Base-by-base conservation (phyloP, 2,797 vertebrate genomes). In the Periophthalmus magnuspinnatus region DNA sequence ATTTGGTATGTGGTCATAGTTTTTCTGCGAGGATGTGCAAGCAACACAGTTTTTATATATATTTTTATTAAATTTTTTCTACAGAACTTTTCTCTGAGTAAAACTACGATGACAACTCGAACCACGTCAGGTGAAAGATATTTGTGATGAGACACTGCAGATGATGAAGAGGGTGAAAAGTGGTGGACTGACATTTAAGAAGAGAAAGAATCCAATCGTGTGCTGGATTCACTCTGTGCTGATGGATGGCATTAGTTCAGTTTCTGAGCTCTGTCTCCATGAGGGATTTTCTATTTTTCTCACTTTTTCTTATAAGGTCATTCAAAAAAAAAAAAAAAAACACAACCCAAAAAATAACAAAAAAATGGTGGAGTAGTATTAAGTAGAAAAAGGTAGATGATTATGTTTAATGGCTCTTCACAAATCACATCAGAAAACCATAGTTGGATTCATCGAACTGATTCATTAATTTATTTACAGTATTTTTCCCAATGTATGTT, bases 201-300 rank as follows among this genome's bases (percentile, higher is more conserved):
- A 83, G 76, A 63, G 74, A 76, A 72, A 75, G 76, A 86, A 88
- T 84, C 69, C 77, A 72, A 84, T 89, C 87, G 89, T 84, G 81
- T 79, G 71, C 72, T 78, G 84, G 88, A 86, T 75, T 62, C 72
- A 84, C 89, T 79, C 82, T 68, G 79, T 33, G 69, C 70, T 71
- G 86, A 86, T 77, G 71, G 84, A 87, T 82, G 79, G 84, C 80
- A 82, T 87, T 65, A 68, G 65, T 84, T 81, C 86, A 77, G 77
- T 77, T 79, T 77, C 68, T 80, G 68, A 77, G 69, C 48, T 47
- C 9, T 52, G 3, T 77, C 75, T 78, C 70, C 71, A 75, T 82
- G 76, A 52, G 56, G 83, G 78, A 79, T 71, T 13, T 24, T 79
- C 52, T 60, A 24, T 64, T 65, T 50, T 70, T 68, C 65, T 22